Percentiles rank a stretch among this genome's conserved stretches.
Evolutionary conservation across 2,113 vertebrate species (phyloP).

Genomic region (Syngnathus typhle): DNA sequence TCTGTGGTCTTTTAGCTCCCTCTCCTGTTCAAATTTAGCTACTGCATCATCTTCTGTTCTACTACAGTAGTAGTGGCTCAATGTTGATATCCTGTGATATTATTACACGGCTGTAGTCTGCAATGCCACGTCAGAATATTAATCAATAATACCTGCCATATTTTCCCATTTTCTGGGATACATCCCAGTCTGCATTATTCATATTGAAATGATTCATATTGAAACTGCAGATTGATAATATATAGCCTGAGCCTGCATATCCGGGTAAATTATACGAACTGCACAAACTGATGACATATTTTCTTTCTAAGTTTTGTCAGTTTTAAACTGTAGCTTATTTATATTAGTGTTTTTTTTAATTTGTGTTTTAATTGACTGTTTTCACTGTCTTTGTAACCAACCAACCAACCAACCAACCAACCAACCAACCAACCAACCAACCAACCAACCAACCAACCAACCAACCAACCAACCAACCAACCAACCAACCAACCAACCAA

Average conservation of each 20-base stretch:
- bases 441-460: too few species aligned
- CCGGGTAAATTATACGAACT: background rate
- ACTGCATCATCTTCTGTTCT: slow-evolving; percentile 1
- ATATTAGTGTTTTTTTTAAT: background rate
- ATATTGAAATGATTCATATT: background rate
- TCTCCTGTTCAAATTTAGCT: slow-evolving; percentile 41
- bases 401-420: too few species aligned
- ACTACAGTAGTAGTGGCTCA: background rate
- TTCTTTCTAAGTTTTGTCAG: background rate
- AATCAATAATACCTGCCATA: background rate
- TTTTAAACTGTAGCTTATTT: background rate
- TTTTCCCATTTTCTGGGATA: background rate
- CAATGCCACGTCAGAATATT: background rate
- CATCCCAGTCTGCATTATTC: background rate
- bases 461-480: background rate
- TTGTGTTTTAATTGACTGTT: background rate
- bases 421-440: too few species aligned
- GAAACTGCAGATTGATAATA: background rate
- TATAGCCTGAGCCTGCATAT: background rate
- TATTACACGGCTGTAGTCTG: background rate
- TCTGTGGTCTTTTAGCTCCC: slow-evolving; percentile 31
- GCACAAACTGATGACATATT: background rate
- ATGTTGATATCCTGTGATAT: background rate
- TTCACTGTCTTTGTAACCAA: too few species aligned
- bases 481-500: background rate